Percentiles rank a stretch among this genome's conserved stretches.
phyloP scores from a whole-genome alignment of 2,113 vertebrate genomes.

The Plecturocebus donacophilus region DNA sequence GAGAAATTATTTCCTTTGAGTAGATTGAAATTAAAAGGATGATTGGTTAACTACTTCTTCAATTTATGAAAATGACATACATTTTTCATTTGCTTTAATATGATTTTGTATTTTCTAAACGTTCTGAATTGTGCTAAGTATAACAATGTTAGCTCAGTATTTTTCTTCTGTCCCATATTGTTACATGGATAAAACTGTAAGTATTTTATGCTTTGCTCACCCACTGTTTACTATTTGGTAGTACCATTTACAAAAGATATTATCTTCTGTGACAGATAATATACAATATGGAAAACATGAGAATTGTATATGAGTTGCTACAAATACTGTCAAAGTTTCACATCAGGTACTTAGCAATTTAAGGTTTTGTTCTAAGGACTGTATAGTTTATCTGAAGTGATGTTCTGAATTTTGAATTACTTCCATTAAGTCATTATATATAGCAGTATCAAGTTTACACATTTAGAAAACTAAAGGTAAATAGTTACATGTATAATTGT shows the following conservation, averaged over 20 bases:
- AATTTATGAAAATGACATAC: not conserved
- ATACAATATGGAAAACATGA: not conserved
- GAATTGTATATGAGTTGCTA: slow-evolving; percentile 17
- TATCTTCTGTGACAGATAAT: not conserved
- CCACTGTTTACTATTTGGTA: not conserved
- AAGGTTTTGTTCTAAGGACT: not conserved
- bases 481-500: not conserved
- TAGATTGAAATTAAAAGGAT: not conserved
- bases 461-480: not conserved
- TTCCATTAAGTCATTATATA: not conserved
- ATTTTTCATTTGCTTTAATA: not conserved
- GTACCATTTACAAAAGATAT: not conserved
- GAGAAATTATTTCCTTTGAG: not conserved
- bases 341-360: not conserved
- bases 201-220: not conserved
- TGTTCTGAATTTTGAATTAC: not conserved
- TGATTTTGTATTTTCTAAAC: not conserved
- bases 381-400: not conserved
- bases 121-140: not conserved
- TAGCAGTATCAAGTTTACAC: not conserved
- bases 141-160: not conserved
- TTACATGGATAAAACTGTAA: not conserved
- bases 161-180: not conserved
- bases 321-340: slow-evolving; percentile 32
- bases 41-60: not conserved